phyloP scores from a whole-genome alignment of 2,888 invertebrate genomes.

The Argynnis bischoffii region DNA sequence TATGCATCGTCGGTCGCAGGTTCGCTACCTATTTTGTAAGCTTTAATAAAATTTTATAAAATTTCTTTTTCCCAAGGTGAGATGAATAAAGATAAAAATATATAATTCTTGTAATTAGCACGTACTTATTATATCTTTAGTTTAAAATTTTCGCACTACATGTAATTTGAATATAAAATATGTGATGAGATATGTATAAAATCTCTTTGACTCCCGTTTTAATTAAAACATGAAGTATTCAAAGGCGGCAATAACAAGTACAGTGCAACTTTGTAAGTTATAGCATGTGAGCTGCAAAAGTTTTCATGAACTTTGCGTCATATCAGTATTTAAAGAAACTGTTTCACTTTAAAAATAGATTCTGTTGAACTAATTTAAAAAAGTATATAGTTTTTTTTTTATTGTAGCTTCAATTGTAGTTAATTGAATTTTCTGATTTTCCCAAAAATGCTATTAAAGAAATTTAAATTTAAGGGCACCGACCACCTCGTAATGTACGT shows the following conservation, averaged over 20 bases:
- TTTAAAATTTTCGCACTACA: not conserved
- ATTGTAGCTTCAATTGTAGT: too few species aligned
- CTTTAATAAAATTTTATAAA: too few species aligned
- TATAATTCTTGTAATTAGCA: not conserved
- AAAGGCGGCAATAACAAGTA: conserved; percentile 45
- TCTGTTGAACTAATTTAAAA: not conserved
- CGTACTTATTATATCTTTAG: not conserved
- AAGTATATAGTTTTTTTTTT: too few species aligned
- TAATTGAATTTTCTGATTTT: too few species aligned
- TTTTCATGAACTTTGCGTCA: conserved; percentile 14
- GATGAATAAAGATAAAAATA: too few species aligned
- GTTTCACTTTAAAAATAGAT: not conserved
- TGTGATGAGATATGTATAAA: conserved; percentile 47
- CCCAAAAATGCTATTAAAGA: too few species aligned
- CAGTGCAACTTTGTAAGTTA: conserved; percentile 21
- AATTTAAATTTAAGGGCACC: too few species aligned
- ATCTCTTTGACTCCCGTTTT: conserved; percentile 54
- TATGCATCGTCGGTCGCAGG: too few species aligned
- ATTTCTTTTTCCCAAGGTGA: too few species aligned
- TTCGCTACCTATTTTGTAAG: too few species aligned
- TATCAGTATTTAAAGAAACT: not conserved
- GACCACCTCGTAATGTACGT: too few species aligned
- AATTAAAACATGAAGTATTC: conserved; percentile 71
- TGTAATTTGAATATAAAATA: conserved; percentile 33
- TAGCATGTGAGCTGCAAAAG: conserved; percentile 13